Evolutionary conservation across 2,888 invertebrate species (phyloP).

Genomic region (Invenusta paracnida): DNA sequence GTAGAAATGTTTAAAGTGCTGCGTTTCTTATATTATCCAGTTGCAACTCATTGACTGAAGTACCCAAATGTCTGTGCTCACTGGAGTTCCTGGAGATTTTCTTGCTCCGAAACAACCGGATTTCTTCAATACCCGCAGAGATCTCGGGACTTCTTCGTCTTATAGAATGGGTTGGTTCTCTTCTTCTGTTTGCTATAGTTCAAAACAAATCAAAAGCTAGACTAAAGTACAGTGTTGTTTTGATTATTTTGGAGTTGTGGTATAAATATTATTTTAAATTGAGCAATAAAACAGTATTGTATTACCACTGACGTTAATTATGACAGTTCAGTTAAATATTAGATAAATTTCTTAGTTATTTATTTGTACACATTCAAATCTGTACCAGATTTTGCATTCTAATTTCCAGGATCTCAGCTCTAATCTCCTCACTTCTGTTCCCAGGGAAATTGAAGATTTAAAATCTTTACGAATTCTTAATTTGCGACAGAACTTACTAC

Average conservation of each 20-base stretch:
- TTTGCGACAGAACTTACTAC: neutral
- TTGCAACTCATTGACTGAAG: neutral
- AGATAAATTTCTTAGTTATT: no score
- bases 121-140: neutral
- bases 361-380: no score
- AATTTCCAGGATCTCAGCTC: neutral
- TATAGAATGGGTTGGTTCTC: neutral
- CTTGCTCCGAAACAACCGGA: slow-evolving; percentile 7
- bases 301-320: no score
- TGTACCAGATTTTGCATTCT: no score
- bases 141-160: neutral
- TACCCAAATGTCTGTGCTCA: neutral
- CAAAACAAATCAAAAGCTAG: neutral
- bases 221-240: neutral
- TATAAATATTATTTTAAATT: no score
- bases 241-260: no score
- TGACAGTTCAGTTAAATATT: no score
- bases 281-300: no score
- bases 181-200: neutral
- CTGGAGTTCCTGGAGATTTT: slow-evolving; percentile 4
- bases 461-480: neutral
- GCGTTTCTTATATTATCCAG: no score
- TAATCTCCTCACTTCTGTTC: neutral
- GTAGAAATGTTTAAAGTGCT: no score
- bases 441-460: neutral